Evolutionary conservation across 2,888 invertebrate genomes (phyloP), one percentile per base, ranked within the genome.

Genomic region (Acanthopleura granulata): DNA sequence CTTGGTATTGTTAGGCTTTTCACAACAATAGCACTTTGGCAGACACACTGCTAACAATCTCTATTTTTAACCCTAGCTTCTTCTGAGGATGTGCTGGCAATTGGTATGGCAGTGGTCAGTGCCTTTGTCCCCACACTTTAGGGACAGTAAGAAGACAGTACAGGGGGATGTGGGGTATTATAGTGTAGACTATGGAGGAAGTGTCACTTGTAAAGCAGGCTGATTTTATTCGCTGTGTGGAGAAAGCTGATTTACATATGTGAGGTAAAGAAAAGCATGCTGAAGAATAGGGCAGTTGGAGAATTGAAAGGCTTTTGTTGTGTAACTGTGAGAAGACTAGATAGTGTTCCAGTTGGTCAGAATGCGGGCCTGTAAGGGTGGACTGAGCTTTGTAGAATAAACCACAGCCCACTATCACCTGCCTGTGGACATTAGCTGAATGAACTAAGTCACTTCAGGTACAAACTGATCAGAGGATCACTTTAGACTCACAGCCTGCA

Each of bases 1-100:
- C 22, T 16, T 66, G 25, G 22, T 66, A 66, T 66, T 66, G 66
- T 66, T 27, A 16, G 66, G 16, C 3, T 66, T 66, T 27, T 27
- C 16, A 66, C 66, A 66, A 66, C 66, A 66, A 66, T 66, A 66
- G 27, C 22, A 66, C 25, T 27, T 66, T 27, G 29, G 15, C 66
- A 66, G 22, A 22, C 40, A 1, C 57, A 9, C 57, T 57, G 22
- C 57, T 57, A 57, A 22, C 29, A 66, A 66, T 16, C 22, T 25
- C 66, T 66, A 66, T 66, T 66, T 66, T 66, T 66, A 66, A 57
- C 29, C 66, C 18, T 27, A 66, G 22, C 66, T 27, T 66, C 66
- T 27, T 27, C 16, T 27, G 22, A 22, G 29, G 66, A 66, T 66
- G 57, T 57, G 18, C 18, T n/a, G 57, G 57, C 57, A 18, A 57